Conservation (phyloP, 2,797 vertebrate species). For the Zalophus californianus region DNA sequence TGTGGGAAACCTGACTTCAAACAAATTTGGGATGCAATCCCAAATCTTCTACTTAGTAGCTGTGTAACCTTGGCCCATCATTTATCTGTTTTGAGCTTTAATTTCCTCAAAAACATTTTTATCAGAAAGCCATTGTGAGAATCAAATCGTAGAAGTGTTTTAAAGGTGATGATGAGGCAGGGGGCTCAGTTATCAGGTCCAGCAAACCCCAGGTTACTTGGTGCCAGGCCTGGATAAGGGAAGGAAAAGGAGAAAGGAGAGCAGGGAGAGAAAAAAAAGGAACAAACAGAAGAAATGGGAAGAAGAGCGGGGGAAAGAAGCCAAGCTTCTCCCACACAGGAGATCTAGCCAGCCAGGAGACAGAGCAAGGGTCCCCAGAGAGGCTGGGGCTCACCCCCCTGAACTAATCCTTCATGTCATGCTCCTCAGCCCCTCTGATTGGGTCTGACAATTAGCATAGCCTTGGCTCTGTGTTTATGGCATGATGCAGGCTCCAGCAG, state of each 20-base stretch:
- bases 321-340: neutral
- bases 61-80: neutral
- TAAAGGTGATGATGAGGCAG: neutral
- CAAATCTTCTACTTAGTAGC: neutral
- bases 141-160: neutral
- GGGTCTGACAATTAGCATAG: slow-evolving; percentile 76
- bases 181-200: neutral
- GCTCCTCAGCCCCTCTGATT: slow-evolving; percentile 64
- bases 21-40: neutral
- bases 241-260: neutral
- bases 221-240: neutral
- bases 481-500: neutral
- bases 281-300: neutral
- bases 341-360: neutral
- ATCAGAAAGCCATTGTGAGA: neutral
- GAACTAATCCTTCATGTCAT: slow-evolving; percentile 71
- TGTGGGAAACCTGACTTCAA: neutral
- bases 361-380: neutral
- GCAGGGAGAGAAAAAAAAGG: neutral
- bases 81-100: neutral
- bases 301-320: neutral
- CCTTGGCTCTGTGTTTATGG: slow-evolving; percentile 53
- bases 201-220: neutral
- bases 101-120: neutral
- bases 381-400: neutral